A percentile compares a stretch with the other conserved stretches of the same genome.
Conservation (phyloP, 2,888 invertebrate species). For the Heliconius ethilla region DNA sequence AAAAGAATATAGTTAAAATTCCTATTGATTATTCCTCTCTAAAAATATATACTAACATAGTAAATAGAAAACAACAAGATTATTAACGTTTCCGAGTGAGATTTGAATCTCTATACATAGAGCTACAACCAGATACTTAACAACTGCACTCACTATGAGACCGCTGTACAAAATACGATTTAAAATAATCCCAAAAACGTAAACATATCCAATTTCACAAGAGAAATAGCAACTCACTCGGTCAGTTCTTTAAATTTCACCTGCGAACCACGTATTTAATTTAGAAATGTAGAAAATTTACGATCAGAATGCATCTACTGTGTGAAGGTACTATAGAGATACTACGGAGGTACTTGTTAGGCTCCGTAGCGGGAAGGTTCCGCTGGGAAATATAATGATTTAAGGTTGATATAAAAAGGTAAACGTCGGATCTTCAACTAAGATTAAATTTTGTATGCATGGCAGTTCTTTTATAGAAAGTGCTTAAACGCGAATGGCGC, state of each 20-base stretch:
- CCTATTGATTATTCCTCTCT: too few species aligned
- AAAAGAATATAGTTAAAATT: too few species aligned
- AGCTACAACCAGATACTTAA: too few species aligned
- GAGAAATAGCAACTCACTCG: slow-evolving; percentile 38
- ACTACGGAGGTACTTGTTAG: too few species aligned
- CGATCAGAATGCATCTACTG: slow-evolving; percentile 47
- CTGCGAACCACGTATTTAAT: slow-evolving; percentile 80
- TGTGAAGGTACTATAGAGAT: slow-evolving; percentile 36
- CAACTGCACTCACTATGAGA: too few species aligned
- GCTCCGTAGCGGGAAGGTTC: slow-evolving; percentile 42
- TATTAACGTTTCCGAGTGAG: too few species aligned
- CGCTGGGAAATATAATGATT: slow-evolving; percentile 53
- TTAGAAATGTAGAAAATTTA: slow-evolving; percentile 64
- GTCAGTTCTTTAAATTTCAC: slow-evolving; percentile 59
- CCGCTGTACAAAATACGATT: background rate
- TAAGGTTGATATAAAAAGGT: slow-evolving; percentile 47
- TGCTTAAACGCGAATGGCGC: slow-evolving; percentile 22
- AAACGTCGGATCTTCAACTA: slow-evolving; percentile 39
- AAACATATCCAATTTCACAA: slow-evolving; percentile 46
- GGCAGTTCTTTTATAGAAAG: slow-evolving; percentile 34
- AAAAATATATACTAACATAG: too few species aligned
- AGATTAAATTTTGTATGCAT: slow-evolving; percentile 46
- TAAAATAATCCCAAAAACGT: background rate
- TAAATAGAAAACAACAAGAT: too few species aligned
- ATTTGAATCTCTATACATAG: too few species aligned